Base-by-base conservation (phyloP, 2,797 vertebrate genomes). In the Gambelia wislizenii region DNA sequence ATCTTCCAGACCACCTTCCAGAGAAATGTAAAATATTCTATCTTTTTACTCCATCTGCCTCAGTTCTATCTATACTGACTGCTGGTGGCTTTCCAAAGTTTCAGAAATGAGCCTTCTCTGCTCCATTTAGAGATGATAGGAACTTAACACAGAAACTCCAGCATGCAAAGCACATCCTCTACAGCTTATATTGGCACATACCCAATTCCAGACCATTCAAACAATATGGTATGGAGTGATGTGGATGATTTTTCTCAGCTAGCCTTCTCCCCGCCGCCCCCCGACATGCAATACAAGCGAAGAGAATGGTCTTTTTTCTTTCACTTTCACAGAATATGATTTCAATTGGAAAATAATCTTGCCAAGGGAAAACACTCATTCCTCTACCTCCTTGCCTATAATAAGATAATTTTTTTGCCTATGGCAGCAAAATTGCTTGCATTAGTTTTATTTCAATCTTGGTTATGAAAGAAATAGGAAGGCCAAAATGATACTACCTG, bases 401-500 rank as follows among this genome's bases (percentile, higher is more conserved):
- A 3, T 4, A 56, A 47, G 2, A 7, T 22, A 84, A 69, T 16
- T 54, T 36, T 33, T 79, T 20, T 42, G 27, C 33, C 30, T 47
- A 54, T 25, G 36, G 16, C 54, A 89, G 27, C 27, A 89, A 86
- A 81, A 81, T 75, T 52, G 6, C 27, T 85, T 49, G 27, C 6
- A 14, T 1, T 61, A 39, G 10, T 33, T 39, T 6, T 76, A 52
- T 47, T 47, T 42, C 16, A 77, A 42, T 47, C 16, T 44, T 27
- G 20, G 56, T 77, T 84, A 20, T 56, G 33, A 54, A 82, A 70
- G 69, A 20, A 75, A 74, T 25, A 75, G 69, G 67, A 87, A 77
- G 49, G 30, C 64, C 85, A 74, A 90, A 54, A 9, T 0, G 0
- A 80, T 56, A 3, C 91, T 97, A 99, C 98, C 99, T 98, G 75